phyloP scores from a whole-genome alignment of 2,113 vertebrate genomes.

The Oreochromis niloticus region DNA sequence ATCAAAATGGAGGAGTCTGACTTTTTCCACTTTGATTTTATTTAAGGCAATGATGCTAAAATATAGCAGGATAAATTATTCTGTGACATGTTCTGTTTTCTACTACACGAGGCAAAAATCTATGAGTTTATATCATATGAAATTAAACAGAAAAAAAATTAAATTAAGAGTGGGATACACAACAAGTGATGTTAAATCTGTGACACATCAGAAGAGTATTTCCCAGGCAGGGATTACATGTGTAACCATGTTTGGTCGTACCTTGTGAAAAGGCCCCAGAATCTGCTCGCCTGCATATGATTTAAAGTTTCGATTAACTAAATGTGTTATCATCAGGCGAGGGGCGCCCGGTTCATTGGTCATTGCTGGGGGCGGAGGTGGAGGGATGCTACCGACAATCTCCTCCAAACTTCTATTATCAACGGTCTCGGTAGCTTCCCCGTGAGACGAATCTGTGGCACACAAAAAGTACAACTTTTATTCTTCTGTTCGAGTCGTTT shows the following conservation, averaged over 20 bases:
- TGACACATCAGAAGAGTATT: neutral
- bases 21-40: neutral
- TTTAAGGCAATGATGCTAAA: neutral
- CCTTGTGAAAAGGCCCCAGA: constrained; percentile 98
- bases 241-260: constrained; percentile 61
- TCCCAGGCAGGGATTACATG: neutral
- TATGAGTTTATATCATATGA: neutral
- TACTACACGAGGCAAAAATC: neutral
- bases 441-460: constrained; percentile 71
- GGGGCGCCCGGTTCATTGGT: constrained; percentile 96
- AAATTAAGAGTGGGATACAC: neutral
- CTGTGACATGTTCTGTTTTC: neutral
- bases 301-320: constrained; percentile 98
- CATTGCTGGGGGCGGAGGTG: constrained; percentile 96
- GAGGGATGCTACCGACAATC: constrained; percentile 92
- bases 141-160: neutral
- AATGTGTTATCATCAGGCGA: constrained; percentile 97
- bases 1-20: constrained; percentile 53
- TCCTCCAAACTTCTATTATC: constrained; percentile 93
- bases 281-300: constrained; percentile 91
- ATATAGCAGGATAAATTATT: neutral
- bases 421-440: constrained; percentile 69
- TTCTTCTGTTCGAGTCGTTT: constrained; percentile 48
- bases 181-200: neutral
- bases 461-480: constrained; percentile 61